Evolutionary conservation across 2,888 invertebrate species (phyloP).

Genomic region (Chrysolina haemoptera): DNA sequence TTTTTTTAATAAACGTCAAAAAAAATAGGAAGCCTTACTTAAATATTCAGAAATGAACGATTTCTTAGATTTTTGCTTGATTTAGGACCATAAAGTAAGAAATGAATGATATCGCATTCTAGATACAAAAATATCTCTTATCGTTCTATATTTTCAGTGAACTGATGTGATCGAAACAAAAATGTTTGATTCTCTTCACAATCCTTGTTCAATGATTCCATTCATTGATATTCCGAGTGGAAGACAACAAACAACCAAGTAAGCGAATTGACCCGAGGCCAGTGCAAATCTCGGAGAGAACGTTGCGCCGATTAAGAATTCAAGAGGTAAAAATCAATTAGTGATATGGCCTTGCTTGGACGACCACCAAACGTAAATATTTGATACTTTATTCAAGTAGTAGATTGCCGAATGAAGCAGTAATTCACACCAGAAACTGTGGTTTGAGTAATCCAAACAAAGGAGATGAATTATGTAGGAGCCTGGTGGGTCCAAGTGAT

Average conservation of each 20-base stretch:
- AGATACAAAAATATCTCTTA: too few relatives aligned
- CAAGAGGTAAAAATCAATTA: slow-evolving; percentile 31
- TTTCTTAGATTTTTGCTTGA: too few relatives aligned
- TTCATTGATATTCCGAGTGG: too few relatives aligned
- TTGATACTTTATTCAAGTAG: slow-evolving; percentile 44
- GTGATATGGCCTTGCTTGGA: slow-evolving; percentile 29
- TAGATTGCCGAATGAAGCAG: slow-evolving; percentile 58
- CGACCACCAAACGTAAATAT: slow-evolving; percentile 43
- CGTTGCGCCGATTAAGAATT: slow-evolving; percentile 28
- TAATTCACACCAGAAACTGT: slow-evolving; percentile 59
- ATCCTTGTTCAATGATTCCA: too few relatives aligned
- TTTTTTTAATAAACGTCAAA: too few relatives aligned
- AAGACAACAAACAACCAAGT: slow-evolving; percentile 6
- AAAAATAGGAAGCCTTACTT: too few relatives aligned
- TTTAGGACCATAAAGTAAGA: too few relatives aligned
- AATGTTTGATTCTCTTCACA: too few relatives aligned
- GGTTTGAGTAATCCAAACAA: slow-evolving; percentile 63
- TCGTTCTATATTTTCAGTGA: too few relatives aligned
- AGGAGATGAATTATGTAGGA: slow-evolving; percentile 62
- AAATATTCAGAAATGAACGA: too few relatives aligned
- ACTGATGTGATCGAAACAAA: too few relatives aligned
- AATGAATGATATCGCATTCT: too few relatives aligned
- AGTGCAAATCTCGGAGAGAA: background rate
- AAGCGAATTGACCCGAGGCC: background rate
- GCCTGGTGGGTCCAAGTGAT: slow-evolving; percentile 53